Percentiles rank a stretch among this genome's conserved stretches.
Conservation (phyloP, 2,888 invertebrate genomes). For the Sarcophaga subvicina region DNA sequence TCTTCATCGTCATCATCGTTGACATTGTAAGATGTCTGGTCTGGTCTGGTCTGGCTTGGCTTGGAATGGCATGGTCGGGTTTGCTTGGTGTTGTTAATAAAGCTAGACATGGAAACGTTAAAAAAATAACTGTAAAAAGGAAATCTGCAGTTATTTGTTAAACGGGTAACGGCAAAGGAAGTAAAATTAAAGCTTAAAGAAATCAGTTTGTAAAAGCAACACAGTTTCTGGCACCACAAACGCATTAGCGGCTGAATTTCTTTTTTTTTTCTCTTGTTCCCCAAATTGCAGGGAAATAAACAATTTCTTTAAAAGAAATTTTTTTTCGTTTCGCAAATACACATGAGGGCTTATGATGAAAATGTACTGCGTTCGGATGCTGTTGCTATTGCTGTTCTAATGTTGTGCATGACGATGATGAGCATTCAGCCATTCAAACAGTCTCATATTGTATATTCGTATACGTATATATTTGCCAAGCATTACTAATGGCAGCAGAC, state of each 20-base stretch:
- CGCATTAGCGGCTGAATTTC: not conserved
- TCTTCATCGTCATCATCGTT: slow-evolving; percentile 70
- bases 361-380: not conserved
- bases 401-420: slow-evolving; percentile 49
- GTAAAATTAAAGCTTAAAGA: not conserved
- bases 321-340: slow-evolving; percentile 19
- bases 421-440: slow-evolving; percentile 13
- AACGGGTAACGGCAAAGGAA: not conserved
- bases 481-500: slow-evolving; percentile 70
- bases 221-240: not conserved
- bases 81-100: not conserved
- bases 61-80: not conserved
- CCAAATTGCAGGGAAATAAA: no score
- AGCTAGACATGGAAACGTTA: not conserved
- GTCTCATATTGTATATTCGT: no score
- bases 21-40: slow-evolving; percentile 61
- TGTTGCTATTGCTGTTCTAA: not conserved
- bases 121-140: not conserved
- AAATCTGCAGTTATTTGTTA: not conserved
- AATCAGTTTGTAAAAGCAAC: not conserved
- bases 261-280: no score
- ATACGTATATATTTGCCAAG: slow-evolving; percentile 57
- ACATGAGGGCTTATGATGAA: slow-evolving; percentile 71
- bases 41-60: not conserved
- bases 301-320: no score